A percentile compares a stretch with the other conserved stretches of the same genome.
Conservation (phyloP, 1,140 invertebrate genomes). For the Hyposmocoma kahamanoa region DNA sequence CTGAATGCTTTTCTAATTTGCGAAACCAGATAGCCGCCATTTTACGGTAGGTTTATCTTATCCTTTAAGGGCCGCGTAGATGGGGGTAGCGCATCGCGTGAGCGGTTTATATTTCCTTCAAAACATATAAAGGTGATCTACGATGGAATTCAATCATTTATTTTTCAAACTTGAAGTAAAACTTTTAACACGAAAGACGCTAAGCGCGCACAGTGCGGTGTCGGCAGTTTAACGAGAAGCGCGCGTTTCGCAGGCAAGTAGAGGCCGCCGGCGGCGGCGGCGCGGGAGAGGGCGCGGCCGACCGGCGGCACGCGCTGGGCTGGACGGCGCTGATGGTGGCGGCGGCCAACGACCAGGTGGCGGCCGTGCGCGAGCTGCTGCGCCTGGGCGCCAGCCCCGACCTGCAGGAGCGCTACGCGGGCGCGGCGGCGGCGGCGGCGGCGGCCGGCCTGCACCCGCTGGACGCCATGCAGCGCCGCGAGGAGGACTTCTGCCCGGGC, state of each 20-base stretch:
- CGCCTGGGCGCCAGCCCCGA: conserved; percentile 87
- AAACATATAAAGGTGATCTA: too few relatives aligned
- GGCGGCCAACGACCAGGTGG: conserved; percentile 82
- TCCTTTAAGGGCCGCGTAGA: too few relatives aligned
- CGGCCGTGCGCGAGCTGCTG: conserved; percentile 81
- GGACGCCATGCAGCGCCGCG: conserved; percentile 80
- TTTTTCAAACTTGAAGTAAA: too few relatives aligned
- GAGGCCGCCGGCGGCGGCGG: conserved; percentile 17
- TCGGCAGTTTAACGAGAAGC: not conserved
- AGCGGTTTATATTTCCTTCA: too few relatives aligned
- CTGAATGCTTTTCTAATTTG: too few relatives aligned
- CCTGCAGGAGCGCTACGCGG: conserved; percentile 84
- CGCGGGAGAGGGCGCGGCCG: conserved; percentile 68
- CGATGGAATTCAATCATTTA: too few relatives aligned
- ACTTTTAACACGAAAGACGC: too few relatives aligned
- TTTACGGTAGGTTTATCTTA: too few relatives aligned
- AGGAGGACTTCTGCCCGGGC: conserved; percentile 86
- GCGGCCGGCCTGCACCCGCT: conserved; percentile 75
- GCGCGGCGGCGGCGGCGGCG: conserved; percentile 77
- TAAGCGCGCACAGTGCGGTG: not conserved
- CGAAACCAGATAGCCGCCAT: too few relatives aligned
- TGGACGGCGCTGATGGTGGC: conserved; percentile 92
- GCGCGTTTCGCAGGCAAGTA: conserved; percentile 3
- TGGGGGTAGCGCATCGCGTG: too few relatives aligned
- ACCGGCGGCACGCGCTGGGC: conserved; percentile 81